Conservation (phyloP, 2,797 vertebrate genomes). For the Neomorphus geoffroyi region DNA sequence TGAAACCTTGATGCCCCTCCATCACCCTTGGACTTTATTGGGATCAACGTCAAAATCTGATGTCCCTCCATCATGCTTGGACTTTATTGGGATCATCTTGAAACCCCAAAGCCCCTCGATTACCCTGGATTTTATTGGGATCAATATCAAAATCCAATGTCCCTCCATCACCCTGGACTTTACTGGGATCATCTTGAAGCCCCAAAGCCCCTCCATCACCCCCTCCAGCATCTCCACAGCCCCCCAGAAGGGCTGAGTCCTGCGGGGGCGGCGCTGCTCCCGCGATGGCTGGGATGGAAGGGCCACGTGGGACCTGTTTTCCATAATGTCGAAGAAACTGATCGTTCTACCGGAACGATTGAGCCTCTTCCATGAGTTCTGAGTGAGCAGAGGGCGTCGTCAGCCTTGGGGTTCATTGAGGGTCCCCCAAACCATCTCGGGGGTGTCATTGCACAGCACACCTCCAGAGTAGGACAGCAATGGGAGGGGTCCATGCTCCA, state of each 20-base stretch:
- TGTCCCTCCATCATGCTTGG: no score
- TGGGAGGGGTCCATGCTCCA: neutral
- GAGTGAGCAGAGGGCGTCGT: accelerated
- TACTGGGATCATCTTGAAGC: no score
- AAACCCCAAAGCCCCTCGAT: accelerated
- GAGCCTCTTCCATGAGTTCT: accelerated
- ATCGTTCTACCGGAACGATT: accelerated
- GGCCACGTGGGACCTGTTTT: accelerated
- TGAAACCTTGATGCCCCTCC: no score
- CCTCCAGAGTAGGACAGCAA: neutral
- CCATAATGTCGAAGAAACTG: accelerated
- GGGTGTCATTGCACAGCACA: accelerated
- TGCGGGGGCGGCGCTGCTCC: neutral
- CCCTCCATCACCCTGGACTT: no score
- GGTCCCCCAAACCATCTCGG: neutral
- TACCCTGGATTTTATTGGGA: no score
- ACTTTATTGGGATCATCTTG: neutral
- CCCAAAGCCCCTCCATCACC: no score
- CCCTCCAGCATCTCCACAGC: neutral
- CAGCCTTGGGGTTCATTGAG: neutral
- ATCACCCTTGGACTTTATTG: no score
- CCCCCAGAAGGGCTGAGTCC: neutral
- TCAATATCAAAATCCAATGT: accelerated
- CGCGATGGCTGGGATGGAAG: accelerated
- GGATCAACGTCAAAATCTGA: no score